Evolutionary conservation across 2,888 invertebrate genomes (phyloP), one percentile per base, ranked within the genome.

Genomic region (Drosophila incognita): DNA sequence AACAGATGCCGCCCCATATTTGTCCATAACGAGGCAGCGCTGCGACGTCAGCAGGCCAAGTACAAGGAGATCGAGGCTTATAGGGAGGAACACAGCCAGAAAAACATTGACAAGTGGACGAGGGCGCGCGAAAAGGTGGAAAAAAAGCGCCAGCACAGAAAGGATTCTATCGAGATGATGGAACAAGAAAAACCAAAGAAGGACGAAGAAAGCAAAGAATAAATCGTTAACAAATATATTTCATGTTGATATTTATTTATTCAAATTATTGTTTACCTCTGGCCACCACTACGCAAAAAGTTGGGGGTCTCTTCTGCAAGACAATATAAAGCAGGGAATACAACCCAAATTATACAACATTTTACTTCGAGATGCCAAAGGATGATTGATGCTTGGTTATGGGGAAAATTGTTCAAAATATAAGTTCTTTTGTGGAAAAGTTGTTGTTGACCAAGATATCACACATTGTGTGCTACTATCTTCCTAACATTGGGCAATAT

Each of bases 41-140:
- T 87, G n/a, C 67, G 72, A 3, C 59, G 68, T 3, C 71, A 73
- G 13, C 64, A 70, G 18, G 24, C 42, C 2, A 74, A 69, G 11
- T 62, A 60, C 31, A 62, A 51, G 33, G 63, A 62, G 31, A 60
- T 51, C 24, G 66, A 87, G 13, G 62, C 36, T 0, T 11, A 69
- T 1, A 75, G 58, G 49, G 68, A 72, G 6, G 63, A 38, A 5
- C 61, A 68, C 8, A 71, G 66, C 0, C 63, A 58, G 36, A 21
- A 53, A 0, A 81, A 73, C 10, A 67, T 90, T 31, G 71, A 69
- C 0, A 66, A 71, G 33, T 85, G 85, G 85, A 71, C 69, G 0
- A 54, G 31, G 15, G 87, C 68, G 6, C 69, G 87, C 7, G 64
- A 80, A n/a, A 42, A 63, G 21, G 6, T 35, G 1, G 64, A 69